These are phyloP conservation scores for Orius insidiosus DNA, from an alignment of 1,140 invertebrate species.

Conservation along the genomic window DNA sequence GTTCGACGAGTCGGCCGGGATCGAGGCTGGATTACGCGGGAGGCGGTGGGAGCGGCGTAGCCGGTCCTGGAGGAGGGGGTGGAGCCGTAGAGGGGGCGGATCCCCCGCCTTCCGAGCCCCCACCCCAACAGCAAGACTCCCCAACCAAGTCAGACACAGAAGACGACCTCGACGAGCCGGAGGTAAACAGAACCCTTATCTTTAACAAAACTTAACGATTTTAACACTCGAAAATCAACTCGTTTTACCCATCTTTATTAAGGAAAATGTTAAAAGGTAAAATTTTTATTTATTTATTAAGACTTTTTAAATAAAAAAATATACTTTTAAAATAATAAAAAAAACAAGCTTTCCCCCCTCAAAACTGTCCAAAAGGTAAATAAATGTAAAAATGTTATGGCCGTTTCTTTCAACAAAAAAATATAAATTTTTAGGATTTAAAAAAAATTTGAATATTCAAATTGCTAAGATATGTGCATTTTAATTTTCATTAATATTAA, in stretches of 20 bases:
- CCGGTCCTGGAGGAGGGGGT: conserved; percentile 4
- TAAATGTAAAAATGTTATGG: too few relatives aligned
- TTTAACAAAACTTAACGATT: neutral
- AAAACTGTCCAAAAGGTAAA: too few relatives aligned
- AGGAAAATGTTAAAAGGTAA: neutral
- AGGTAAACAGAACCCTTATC: conserved; percentile 6
- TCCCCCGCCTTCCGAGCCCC: neutral
- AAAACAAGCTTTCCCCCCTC: too few relatives aligned
- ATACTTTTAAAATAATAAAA: too few relatives aligned
- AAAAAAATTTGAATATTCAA: neutral
- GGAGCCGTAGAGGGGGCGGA: neutral
- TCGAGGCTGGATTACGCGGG: neutral
- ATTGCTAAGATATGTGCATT: too few relatives aligned
- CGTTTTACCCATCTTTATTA: neutral
- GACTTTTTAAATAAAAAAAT: neutral
- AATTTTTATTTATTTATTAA: neutral
- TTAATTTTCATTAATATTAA: too few relatives aligned
- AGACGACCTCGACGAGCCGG: conserved; percentile 13
- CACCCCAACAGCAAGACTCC: neutral
- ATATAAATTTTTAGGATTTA: too few relatives aligned
- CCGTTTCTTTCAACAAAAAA: too few relatives aligned
- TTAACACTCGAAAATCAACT: neutral
- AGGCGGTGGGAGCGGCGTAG: conserved; percentile 1
- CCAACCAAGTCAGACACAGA: conserved; percentile 8
- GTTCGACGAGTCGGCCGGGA: too few relatives aligned